Evolutionary conservation across 2,797 vertebrate genomes (phyloP), one percentile per base, ranked within the genome.

Genomic region (Enteromius unitaeniatus): DNA sequence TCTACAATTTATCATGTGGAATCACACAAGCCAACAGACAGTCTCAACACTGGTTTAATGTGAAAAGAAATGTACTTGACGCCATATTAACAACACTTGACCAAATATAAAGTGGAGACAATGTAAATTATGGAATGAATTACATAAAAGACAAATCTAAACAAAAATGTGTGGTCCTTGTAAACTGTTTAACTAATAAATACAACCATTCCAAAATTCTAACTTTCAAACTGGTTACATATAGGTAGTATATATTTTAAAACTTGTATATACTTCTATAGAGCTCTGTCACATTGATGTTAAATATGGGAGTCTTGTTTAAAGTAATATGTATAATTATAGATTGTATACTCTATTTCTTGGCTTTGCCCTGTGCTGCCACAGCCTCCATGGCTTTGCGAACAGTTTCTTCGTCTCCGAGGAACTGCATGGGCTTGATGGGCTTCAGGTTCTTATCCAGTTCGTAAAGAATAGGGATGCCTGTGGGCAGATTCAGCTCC

Each of bases 381-480:
- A 96, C 95, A 0, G 96, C 95, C 75, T 95, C 96, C 96, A 96
- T 96, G 83, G 96, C 96, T 89, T 96, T 96, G 73, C 94, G 93
- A 79, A 96, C 95, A 0, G 95, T 96, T 88, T 97, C 96, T 84
- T 96, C 94, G 23, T 96, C 96, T 21, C 96, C 96, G 53, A 97
- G 92, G 91, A 96, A 97, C 91, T 96, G 95, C 95, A 96, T 96
- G 70, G 95, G 93, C 86, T 96, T 96, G 86, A 96, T 86, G 0
- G 96, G 96, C 89, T 96, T 97, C 90, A 96, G 90, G 89, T 96
- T 96, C 91, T 96, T 95, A 88, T 97, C 96, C 84, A 97, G 87
- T 86, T 96, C 96, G 0, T 96, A 96, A 49, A 97, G 94, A 0
- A 97, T 95, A n/a, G 95, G 96, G 82, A 97, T 96, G 31, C 95